Base-by-base conservation (phyloP, 2,888 invertebrate species). In the Syrista parreyssii region DNA sequence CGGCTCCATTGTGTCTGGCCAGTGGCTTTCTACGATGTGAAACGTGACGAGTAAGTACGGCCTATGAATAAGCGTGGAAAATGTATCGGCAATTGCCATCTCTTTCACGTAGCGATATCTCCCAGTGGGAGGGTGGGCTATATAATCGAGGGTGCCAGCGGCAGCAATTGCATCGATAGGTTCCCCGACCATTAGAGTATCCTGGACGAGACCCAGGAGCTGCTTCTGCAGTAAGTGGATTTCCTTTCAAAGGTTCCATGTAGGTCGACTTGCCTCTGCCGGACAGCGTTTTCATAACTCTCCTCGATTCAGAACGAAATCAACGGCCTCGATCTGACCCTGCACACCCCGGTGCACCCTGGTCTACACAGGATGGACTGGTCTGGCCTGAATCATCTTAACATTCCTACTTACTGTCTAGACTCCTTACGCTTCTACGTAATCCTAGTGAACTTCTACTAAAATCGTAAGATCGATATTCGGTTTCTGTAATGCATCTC, bases 11-110 rank as follows among this genome's bases (percentile, higher is more conserved):
- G 55, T 55, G 55, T 55, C 55, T 55, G 55, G 55, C 55, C 9
- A 23, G 55, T 55, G 23, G 55, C 23, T 23, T 55, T 55, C 55
- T 55, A 23, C 55, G 55, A 55, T 55, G 55, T 23, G 55, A 55
- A 55, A 55, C 55, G 55, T 55, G 55, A 55, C 55, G 55, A 55
- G 9, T 55, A 55, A 55, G 55, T 55, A 55, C 55, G 55, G 55
- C 55, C 33, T 82, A 82, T 84, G 86, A 84, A 85, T 84, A 82
- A 81, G 82, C 78, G 80, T 81, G 82, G 83, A 87, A 86, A 87
- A 85, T 87, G 82, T 87, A 88, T 88, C 86, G 84, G 83, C 84
- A 84, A 87, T 87, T 85, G 85, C 85, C 81, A 86, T 86, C 86
- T 87, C 85, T 87, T 88, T 85, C 87, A 84, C 79, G 82, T 84